phyloP scores from a whole-genome alignment of 2,113 vertebrate species.

The Mesocricetus auratus region DNA sequence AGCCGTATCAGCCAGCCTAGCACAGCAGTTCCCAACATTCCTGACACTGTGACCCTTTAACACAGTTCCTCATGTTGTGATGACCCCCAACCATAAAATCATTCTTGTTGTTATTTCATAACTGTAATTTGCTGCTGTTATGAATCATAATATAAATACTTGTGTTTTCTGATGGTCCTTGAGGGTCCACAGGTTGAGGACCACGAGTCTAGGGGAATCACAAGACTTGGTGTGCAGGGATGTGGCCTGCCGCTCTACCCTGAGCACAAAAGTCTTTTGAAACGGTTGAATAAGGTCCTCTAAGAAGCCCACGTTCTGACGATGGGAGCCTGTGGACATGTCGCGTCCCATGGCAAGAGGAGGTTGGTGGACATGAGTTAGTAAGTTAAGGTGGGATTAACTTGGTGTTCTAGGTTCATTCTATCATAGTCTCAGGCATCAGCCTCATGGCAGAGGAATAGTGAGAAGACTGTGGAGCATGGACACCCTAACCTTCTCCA shows the following conservation, averaged over 20 bases:
- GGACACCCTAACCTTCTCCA: background rate
- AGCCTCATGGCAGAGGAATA: background rate
- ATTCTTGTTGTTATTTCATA: background rate
- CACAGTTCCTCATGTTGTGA: background rate
- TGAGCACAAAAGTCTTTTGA: background rate
- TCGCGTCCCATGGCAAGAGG: accelerated
- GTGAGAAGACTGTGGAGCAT: accelerated
- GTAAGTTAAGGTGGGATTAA: background rate
- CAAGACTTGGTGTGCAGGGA: background rate
- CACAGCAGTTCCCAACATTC: background rate
- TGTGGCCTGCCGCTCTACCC: background rate
- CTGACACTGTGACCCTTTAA: background rate
- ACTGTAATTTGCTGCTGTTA: background rate
- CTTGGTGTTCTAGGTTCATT: background rate
- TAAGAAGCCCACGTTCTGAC: accelerated
- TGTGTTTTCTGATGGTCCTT: background rate
- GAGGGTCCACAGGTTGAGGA: background rate
- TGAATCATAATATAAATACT: background rate
- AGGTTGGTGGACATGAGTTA: background rate
- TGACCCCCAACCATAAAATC: background rate
- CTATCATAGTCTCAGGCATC: background rate
- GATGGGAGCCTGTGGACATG: accelerated
- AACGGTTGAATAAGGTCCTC: accelerated
- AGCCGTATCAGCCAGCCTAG: accelerated
- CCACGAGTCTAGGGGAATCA: background rate